Evolutionary conservation across 2,888 invertebrate genomes (phyloP).

Genomic region (Acrobasis consociella): DNA sequence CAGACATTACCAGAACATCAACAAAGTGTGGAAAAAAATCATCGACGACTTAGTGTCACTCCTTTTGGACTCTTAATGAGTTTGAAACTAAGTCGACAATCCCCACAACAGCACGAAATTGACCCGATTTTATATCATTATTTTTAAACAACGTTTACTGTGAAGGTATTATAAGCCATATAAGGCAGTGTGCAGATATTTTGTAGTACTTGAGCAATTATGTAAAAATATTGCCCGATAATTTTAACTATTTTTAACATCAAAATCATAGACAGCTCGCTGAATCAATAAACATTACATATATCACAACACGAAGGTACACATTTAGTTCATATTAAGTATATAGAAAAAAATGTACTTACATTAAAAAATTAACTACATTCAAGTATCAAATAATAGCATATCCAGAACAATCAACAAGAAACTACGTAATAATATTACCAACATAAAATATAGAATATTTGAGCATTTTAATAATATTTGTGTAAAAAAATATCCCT

Average conservation of each 20-base stretch:
- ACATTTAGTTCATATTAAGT: conserved; percentile 52
- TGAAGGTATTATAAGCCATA: conserved; percentile 18
- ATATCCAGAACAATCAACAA: conserved; percentile 66
- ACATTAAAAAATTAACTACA: conserved; percentile 61
- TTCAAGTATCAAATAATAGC: conserved; percentile 63
- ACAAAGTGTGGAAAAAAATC: no score
- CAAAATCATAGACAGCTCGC: conserved; percentile 59
- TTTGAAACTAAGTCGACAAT: no score
- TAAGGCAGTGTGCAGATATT: conserved; percentile 25
- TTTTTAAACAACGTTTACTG: conserved; percentile 21
- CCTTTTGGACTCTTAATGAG: no score
- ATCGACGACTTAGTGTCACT: no score
- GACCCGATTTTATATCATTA: no score
- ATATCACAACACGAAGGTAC: conserved; percentile 79
- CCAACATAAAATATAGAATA: conserved; percentile 74
- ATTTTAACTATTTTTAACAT: conserved; percentile 61
- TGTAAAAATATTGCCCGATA: conserved; percentile 58
- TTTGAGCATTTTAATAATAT: conserved; percentile 78
- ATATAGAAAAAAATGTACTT: conserved; percentile 55
- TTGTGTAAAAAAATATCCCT: conserved; percentile 76
- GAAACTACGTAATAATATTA: conserved; percentile 74
- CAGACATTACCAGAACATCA: no score
- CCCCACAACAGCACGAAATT: no score
- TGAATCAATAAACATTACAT: conserved; percentile 66
- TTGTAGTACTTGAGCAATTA: conserved; percentile 60